Conservation (phyloP, 1,140 invertebrate species). For the Drosophila equinoxialis region DNA sequence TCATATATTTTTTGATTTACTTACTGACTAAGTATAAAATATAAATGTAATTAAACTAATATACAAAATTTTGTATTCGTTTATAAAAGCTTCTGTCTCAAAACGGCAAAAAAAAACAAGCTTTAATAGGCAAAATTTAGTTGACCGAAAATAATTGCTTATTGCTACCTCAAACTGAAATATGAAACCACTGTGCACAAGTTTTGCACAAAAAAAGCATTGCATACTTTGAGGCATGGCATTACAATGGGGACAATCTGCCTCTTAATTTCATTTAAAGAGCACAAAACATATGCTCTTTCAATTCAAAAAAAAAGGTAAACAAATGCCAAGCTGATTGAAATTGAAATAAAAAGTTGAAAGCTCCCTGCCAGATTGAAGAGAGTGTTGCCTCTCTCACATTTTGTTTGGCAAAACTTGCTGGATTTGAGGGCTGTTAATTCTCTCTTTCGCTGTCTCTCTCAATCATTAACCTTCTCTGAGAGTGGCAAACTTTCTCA, state of each 20-base stretch:
- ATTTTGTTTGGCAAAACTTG: background rate
- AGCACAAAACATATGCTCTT: constrained; percentile 7
- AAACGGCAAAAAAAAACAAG: too few species aligned
- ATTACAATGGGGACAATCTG: background rate
- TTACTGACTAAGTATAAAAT: too few species aligned
- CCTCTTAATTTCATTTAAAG: background rate
- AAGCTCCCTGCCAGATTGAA: constrained; percentile 38
- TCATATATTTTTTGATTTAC: too few species aligned
- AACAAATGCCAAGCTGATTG: constrained; percentile 40
- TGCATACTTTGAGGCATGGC: background rate
- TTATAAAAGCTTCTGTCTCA: too few species aligned
- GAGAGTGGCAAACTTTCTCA: too few species aligned
- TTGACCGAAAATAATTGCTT: too few species aligned
- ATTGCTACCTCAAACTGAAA: background rate
- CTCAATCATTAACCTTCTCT: too few species aligned
- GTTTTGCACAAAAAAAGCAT: background rate
- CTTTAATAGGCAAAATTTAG: too few species aligned
- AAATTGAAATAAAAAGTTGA: constrained; percentile 34
- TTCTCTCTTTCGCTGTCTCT: background rate
- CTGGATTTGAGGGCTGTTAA: constrained; percentile 20
- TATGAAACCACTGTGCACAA: background rate
- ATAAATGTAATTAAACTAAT: too few species aligned
- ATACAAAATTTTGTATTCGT: too few species aligned
- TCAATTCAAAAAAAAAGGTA: constrained; percentile 52
- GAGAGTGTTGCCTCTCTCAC: background rate